phyloP scores from a whole-genome alignment of 1,140 invertebrate genomes.

The Protaetia brevitarsis region DNA sequence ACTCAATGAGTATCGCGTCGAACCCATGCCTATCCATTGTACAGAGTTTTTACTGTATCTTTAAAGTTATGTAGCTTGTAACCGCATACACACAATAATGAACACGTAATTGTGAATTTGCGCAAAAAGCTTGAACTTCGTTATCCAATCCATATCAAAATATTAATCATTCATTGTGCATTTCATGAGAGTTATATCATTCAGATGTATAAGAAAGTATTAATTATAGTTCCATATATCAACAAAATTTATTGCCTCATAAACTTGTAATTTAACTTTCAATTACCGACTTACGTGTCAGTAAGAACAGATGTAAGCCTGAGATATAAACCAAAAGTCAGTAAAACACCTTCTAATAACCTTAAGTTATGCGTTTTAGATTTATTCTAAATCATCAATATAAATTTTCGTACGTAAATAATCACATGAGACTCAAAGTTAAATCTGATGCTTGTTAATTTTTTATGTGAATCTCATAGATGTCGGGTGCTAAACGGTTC shows the following conservation, averaged over 20 bases:
- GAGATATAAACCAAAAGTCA: background rate
- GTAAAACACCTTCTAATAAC: slow-evolving; percentile 4
- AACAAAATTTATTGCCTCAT: background rate
- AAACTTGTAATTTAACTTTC: background rate
- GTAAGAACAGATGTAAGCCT: background rate
- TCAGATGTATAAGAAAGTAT: background rate
- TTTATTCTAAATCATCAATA: background rate
- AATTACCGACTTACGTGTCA: background rate
- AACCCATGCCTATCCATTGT: too few species aligned
- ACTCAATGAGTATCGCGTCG: too few species aligned
- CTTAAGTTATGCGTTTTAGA: background rate
- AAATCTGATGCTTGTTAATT: background rate
- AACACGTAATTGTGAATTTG: too few species aligned
- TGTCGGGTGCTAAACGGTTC: background rate
- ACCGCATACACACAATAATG: too few species aligned
- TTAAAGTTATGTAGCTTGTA: too few species aligned
- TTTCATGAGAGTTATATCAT: too few species aligned
- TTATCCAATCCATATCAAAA: too few species aligned
- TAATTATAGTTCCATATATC: background rate
- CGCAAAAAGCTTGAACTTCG: too few species aligned
- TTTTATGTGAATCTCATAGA: background rate
- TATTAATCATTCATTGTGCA: too few species aligned
- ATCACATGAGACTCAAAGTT: background rate
- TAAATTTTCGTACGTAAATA: too few species aligned
- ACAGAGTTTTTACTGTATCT: too few species aligned